Conservation (phyloP, 2,888 invertebrate species). For the Cantharis rufa region DNA sequence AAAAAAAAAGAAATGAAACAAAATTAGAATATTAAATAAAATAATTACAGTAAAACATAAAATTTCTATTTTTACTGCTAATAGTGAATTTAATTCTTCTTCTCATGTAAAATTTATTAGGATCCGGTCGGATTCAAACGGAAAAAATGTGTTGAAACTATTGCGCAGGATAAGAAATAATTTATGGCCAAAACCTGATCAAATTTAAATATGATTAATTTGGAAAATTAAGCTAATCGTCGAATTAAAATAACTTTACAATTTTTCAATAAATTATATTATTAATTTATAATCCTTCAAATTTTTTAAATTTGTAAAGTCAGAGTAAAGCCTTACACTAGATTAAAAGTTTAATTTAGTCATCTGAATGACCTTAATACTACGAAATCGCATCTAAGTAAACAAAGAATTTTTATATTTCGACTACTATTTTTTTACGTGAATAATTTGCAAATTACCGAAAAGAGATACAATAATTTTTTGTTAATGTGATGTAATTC, state of each 20-base stretch:
- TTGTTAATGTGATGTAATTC: background rate
- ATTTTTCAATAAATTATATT: background rate
- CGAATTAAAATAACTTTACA: background rate
- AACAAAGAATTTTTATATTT: background rate
- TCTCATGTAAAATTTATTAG: too few relatives aligned
- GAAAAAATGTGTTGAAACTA: background rate
- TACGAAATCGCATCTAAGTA: background rate
- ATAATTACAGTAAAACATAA: too few relatives aligned
- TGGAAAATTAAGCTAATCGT: background rate
- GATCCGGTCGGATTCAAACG: background rate
- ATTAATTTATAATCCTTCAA: background rate
- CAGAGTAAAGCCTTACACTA: background rate
- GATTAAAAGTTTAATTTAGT: background rate
- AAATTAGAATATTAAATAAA: too few relatives aligned
- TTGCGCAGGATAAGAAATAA: background rate
- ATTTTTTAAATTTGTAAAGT: background rate
- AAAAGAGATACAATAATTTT: background rate
- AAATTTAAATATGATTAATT: background rate
- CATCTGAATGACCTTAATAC: background rate
- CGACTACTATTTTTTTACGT: background rate
- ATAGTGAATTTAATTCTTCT: too few relatives aligned
- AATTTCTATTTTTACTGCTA: too few relatives aligned
- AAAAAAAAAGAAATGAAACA: too few relatives aligned
- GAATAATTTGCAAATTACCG: background rate
- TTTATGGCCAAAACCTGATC: background rate